phyloP scores from a whole-genome alignment of 2,888 invertebrate genomes.

The Pharmacophagus antenor region DNA sequence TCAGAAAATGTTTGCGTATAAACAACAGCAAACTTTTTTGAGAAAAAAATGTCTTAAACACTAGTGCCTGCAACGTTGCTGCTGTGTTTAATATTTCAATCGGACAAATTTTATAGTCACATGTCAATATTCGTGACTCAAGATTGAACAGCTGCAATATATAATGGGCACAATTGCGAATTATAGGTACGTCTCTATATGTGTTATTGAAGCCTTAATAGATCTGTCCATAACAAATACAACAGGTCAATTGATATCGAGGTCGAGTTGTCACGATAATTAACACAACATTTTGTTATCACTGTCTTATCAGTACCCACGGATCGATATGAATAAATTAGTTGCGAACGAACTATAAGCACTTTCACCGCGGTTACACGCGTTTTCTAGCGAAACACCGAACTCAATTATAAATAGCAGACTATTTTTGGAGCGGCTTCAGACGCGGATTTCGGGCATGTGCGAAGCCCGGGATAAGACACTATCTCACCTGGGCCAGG shows the following conservation, averaged over 20 bases:
- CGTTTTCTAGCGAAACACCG: slow-evolving; percentile 81
- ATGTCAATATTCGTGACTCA: slow-evolving; percentile 37
- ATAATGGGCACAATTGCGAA: slow-evolving; percentile 46
- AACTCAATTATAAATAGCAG: slow-evolving; percentile 81
- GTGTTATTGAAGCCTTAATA: slow-evolving; percentile 51
- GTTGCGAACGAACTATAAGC: slow-evolving; percentile 71
- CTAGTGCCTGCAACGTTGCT: background rate
- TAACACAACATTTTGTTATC: slow-evolving; percentile 31
- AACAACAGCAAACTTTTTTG: background rate
- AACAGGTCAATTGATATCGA: slow-evolving; percentile 42
- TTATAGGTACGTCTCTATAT: slow-evolving; percentile 44
- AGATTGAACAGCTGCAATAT: slow-evolving; percentile 40
- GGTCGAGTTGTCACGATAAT: slow-evolving; percentile 36
- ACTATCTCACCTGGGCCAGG: slow-evolving; percentile 95
- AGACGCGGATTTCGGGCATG: slow-evolving; percentile 78
- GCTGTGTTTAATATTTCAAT: background rate
- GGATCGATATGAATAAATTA: slow-evolving; percentile 76
- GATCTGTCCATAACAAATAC: slow-evolving; percentile 54
- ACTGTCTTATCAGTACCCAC: slow-evolving; percentile 58
- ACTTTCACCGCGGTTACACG: slow-evolving; percentile 85
- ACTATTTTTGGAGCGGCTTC: slow-evolving; percentile 81
- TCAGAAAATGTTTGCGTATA: background rate
- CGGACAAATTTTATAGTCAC: slow-evolving; percentile 31
- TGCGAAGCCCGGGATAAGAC: slow-evolving; percentile 80
- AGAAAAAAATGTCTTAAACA: background rate